phyloP scores from a whole-genome alignment of 2,113 vertebrate genomes.

The Bos indicus region DNA sequence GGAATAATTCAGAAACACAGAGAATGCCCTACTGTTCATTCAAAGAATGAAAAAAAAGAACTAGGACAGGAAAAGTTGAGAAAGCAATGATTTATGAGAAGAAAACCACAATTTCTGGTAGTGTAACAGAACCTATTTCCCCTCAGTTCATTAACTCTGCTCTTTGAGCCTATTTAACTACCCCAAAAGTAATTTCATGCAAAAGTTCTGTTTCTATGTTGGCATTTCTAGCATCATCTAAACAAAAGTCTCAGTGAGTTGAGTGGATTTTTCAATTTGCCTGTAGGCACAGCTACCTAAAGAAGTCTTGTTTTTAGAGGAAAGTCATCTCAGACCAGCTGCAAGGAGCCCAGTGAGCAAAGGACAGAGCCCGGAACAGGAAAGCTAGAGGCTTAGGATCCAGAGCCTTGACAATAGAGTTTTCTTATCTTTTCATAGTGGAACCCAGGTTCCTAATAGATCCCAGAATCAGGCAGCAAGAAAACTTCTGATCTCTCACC shows the following conservation, averaged over 20 bases:
- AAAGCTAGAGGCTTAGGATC: not conserved
- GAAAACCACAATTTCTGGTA: not conserved
- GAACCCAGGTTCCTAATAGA: not conserved
- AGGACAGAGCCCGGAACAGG: not conserved
- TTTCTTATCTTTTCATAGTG: not conserved
- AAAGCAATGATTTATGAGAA: constrained; percentile 20
- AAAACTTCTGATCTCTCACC: not conserved
- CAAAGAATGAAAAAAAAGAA: not conserved
- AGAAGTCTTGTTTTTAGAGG: not conserved
- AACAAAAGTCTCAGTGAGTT: not conserved
- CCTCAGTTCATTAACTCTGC: not conserved
- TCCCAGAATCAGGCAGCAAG: not conserved
- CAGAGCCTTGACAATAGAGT: not conserved
- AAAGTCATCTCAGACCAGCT: not conserved
- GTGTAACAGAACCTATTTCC: not conserved
- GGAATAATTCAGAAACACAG: constrained; percentile 37
- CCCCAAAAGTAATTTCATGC: not conserved
- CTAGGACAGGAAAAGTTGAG: not conserved
- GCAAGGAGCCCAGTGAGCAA: not conserved
- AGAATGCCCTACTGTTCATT: constrained; percentile 31
- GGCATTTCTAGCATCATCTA: not conserved
- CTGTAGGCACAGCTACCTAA: not conserved
- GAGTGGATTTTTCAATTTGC: not conserved
- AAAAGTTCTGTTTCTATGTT: not conserved
- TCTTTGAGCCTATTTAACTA: not conserved